Evolutionary conservation across 1,140 invertebrate species (phyloP), one percentile per base, ranked within the genome.

Genomic region (Maniola jurtina): DNA sequence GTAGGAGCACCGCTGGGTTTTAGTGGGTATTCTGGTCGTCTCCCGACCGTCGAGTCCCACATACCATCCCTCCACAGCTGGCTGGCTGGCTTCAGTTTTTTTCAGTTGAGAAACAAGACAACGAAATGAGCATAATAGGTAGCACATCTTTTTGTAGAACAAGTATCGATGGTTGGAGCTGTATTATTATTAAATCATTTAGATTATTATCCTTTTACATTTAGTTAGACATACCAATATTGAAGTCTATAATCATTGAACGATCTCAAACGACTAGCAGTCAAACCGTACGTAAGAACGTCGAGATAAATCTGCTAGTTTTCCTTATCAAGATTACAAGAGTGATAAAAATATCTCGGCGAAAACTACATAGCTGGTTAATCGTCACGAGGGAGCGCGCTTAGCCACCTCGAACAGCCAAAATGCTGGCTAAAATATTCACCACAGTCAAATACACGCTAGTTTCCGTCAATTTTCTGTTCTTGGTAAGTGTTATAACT

Each of bases 251-350:
- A 52, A 16, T 52, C 54, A 35, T 14, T n/a, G 15, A 55, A 55
- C 15, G 13, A 14, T 66, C 25, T 62, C 52, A 73, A 70, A 74
- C 70, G 63, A 70, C 71, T 70, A 68, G 75, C 74, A 77, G 65
- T 73, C 56, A 70, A 71, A 75, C 70, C 58, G 55, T 45, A 68
- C 61, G 68, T 54, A 25, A 59, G 70, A 75, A 67, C 69, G 58
- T 69, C 64, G 63, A 68, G 85, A 89, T 89, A 89, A 87, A 83
- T 81, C 75, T 66, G 81, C 75, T 84, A 84, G 85, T 85, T 86
- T 83, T 83, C 79, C 85, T 88, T 90, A 90, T 90, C 88, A 88
- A 87, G 84, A 85, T 87, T 86, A 88, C 77, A 76, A 76, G 75
- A 75, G 73, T 77, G 86, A 90, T 90, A 90, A 90, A 88, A 85